Evolutionary conservation across 2,888 invertebrate species (phyloP), one percentile per base, ranked within the genome.

Genomic region (Leptothorax acervorum): DNA sequence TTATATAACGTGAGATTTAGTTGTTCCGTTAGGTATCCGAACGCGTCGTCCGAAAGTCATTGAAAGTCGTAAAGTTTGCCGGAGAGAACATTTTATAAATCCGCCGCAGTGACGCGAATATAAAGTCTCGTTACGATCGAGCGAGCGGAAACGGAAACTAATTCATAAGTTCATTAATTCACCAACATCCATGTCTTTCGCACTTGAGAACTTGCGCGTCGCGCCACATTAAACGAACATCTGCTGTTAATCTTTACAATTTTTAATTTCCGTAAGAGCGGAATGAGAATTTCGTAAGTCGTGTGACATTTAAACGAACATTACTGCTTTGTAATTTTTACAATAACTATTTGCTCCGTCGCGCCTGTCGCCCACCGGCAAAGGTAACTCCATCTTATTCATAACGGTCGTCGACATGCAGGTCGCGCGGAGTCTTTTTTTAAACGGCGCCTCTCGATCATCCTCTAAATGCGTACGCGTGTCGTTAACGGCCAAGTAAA

Each of bases 401-500:
- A 35, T 31, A 70, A 55, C 73, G n/a, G 15, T 55, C 42, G 42
- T 70, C 45, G 45, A 31, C 71, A 55, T 48, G 78, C 71, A 15
- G 11, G 75, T 76, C 65, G 63, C 51, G 66, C 18, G 23, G 18
- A 18, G 63, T 65, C 42, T 48, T 45, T 63, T 35, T 75, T 66
- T 76, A 55, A 73, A 60, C 45, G 31, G 23, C 45, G 28, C 35
- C n/a, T 35, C 31, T 48, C 55, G 23, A 73, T 71, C 45, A 78
- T 31, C 12, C 42, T 79, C 23, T 71, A 57, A 63, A 57, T 45
- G n/a, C 4, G 73, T 71, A 3, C 53, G 73, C 60, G 39, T 28
- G 48, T 81, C 74, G 18, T 81, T 62, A 81, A 73, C 48, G 73
- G 48, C 35, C 74, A 39, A 73, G 39, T 81, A 73, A 81, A 81